Base-by-base conservation (phyloP, 1,140 invertebrate species). In the Leptopilina clavipes region DNA sequence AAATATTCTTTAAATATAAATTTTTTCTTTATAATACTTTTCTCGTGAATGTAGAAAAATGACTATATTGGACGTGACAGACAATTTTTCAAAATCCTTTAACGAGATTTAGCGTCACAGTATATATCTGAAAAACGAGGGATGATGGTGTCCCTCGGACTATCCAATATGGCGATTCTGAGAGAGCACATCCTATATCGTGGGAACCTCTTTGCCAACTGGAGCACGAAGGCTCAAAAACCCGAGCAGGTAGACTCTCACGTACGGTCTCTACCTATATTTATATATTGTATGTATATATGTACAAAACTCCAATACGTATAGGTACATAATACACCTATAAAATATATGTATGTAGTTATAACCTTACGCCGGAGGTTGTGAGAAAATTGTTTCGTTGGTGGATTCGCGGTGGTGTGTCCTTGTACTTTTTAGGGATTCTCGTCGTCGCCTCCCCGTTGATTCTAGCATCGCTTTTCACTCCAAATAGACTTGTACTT, bases 151-250 rank as follows among this genome's bases (percentile, higher is more conserved):
- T 31, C 73, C 73, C 22, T 75, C 44, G 73, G 74, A 71, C 74
- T 70, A 72, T 74, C 75, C 56, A 78, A 79, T 73, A 79, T 79
- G 81, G 78, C 76, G 73, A 45, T 71, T 70, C 7, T 71, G 25
- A 18, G 25, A 18, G 74, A 45, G 78, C 80, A 72, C 84, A 82
- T 85, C 80, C 79, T 82, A 81, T 85, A 86, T 88, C 87, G 87
- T 88, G 87, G 87, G 88, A 89, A 89, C 84, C 76, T 88, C 88
- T 87, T 85, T 88, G 84, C 85, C 85, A 89, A 89, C 87, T 89
- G 82, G 88, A 89, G 87, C 87, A 87, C 84, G 78, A 79, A 75
- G 75, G 76, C 31, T 78, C 80, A 78, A 83, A 40, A 85, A 82
- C 80, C 78, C 76, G 78, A 82, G 84, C 87, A 88, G 87, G 87